A percentile compares a stretch with the other conserved stretches of the same genome.
Evolutionary conservation across 2,888 invertebrate genomes (phyloP).

Genomic region (Dione vanillae): DNA sequence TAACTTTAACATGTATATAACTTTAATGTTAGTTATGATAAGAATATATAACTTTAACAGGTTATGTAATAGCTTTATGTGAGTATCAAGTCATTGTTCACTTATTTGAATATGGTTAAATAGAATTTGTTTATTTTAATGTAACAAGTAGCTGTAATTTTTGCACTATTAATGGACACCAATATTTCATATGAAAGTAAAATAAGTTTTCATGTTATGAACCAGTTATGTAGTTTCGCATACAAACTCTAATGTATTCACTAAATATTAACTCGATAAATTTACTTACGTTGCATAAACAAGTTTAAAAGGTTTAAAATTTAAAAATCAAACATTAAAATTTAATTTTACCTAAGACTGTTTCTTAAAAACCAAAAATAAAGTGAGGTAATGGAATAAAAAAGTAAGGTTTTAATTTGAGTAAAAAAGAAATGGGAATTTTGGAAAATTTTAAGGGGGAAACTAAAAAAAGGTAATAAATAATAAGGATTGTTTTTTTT

Average conservation of each 20-base stretch:
- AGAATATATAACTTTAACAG: no score
- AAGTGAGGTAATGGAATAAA: neutral
- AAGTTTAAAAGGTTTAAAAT: neutral
- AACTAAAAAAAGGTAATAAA: slow-evolving; percentile 9
- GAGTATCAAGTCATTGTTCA: no score
- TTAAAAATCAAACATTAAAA: neutral
- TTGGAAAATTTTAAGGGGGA: slow-evolving; percentile 10
- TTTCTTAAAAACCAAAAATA: neutral
- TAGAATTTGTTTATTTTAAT: no score
- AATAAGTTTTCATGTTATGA: no score
- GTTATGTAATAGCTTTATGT: neutral
- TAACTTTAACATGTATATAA: no score
- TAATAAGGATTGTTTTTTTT: slow-evolving; percentile 5
- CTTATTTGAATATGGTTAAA: no score
- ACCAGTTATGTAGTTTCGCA: no score
- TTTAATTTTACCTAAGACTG: neutral
- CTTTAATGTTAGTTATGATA: no score
- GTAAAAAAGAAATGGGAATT: slow-evolving; percentile 6
- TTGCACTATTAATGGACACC: no score
- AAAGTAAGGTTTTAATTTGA: slow-evolving; percentile 14
- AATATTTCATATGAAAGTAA: no score
- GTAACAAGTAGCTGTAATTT: no score
- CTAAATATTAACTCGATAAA: neutral
- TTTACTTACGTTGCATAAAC: neutral
- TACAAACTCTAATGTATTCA: no score